Conservation (phyloP, 2,113 vertebrate species). For the Poeciliopsis occidentalis region DNA sequence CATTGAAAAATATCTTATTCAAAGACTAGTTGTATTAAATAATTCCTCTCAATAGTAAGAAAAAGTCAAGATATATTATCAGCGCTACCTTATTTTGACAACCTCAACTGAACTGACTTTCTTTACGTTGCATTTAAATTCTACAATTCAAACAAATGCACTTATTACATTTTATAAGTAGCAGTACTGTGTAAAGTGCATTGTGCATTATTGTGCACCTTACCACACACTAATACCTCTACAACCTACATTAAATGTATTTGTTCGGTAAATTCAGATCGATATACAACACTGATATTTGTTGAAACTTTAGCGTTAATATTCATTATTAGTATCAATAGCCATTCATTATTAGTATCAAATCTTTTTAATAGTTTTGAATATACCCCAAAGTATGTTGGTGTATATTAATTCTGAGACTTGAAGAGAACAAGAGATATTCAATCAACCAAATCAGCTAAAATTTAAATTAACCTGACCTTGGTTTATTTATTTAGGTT, state of each 20-base stretch:
- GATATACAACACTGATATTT: background rate
- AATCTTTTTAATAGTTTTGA: no score
- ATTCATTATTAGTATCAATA: no score
- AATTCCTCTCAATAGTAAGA: conserved; percentile 44
- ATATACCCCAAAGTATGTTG: no score
- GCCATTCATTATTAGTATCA: no score
- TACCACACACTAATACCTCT: background rate
- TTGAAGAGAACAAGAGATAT: no score
- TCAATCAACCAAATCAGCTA: no score
- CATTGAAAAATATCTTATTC: conserved; percentile 22
- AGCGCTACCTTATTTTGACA: conserved; percentile 20
- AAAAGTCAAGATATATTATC: conserved; percentile 28
- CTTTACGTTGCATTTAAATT: conserved; percentile 34
- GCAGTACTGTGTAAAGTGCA: conserved; percentile 23
- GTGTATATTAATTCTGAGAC: no score
- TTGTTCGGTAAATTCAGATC: background rate
- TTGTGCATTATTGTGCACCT: background rate
- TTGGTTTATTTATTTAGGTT: no score
- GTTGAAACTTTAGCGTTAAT: no score
- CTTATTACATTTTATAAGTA: background rate
- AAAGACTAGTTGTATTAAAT: conserved; percentile 41
- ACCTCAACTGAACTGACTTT: conserved; percentile 29
- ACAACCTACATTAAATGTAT: background rate
- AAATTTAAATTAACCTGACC: no score
- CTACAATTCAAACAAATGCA: conserved; percentile 17